Evolutionary conservation across 2,113 vertebrate genomes (phyloP).

Genomic region (Apodemus sylvaticus): DNA sequence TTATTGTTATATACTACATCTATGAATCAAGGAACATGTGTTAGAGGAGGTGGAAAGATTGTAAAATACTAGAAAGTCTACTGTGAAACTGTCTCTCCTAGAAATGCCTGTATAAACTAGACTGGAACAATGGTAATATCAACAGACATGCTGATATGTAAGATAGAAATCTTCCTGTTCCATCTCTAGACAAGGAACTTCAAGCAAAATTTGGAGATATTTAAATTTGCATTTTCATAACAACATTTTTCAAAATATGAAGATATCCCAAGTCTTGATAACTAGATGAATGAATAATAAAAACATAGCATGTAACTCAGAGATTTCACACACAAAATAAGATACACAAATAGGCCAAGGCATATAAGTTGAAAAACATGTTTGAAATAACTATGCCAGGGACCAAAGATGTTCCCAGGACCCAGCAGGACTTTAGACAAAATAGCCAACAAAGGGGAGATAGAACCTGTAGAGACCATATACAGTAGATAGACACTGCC

Average conservation of each 20-base stretch:
- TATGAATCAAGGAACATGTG: background rate
- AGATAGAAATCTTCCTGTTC: background rate
- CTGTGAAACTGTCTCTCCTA: background rate
- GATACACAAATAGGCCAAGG: background rate
- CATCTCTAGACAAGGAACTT: background rate
- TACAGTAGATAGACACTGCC: too few species aligned
- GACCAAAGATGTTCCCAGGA: too few species aligned
- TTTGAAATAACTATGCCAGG: background rate
- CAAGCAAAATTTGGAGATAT: background rate
- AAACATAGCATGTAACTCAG: background rate
- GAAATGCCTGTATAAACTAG: background rate
- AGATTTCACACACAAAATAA: background rate
- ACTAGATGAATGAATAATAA: background rate
- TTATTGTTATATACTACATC: background rate
- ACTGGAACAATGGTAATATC: background rate
- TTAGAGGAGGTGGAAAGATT: background rate
- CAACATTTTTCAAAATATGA: background rate
- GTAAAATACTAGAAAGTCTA: background rate
- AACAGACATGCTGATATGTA: background rate
- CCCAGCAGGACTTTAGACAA: too few species aligned
- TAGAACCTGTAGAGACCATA: too few species aligned
- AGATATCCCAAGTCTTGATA: background rate
- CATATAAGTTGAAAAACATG: background rate
- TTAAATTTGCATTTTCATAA: background rate
- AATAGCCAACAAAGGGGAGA: too few species aligned